Conservation (phyloP, 30 jellyfish, hydroid and myxozoan genomes). For the Hydractinia symbiolongicarpus region DNA sequence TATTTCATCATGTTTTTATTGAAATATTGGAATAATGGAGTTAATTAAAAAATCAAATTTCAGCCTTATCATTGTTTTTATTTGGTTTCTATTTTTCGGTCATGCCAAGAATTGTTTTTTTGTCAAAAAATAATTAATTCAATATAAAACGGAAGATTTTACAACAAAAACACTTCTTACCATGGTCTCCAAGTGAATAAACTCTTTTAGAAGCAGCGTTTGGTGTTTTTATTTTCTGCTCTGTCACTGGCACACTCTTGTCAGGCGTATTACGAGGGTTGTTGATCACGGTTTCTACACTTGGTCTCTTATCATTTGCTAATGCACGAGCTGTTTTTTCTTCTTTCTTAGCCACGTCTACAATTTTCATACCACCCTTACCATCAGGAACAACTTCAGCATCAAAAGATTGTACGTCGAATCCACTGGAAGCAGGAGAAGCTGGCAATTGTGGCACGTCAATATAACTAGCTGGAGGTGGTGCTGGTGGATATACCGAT, state of each 20-base stretch:
- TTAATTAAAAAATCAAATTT: too few relatives aligned
- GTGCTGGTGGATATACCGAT: not conserved
- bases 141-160: not conserved
- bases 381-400: slow-evolving; percentile 70
- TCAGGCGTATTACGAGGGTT: slow-evolving; percentile 36
- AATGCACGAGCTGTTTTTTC: not conserved
- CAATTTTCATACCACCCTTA: slow-evolving; percentile 52
- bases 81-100: too few relatives aligned
- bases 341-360: slow-evolving; percentile 24
- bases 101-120: too few relatives aligned
- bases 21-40: too few relatives aligned
- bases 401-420: slow-evolving; percentile 50
- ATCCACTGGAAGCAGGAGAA: not conserved
- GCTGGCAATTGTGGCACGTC: not conserved
- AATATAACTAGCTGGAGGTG: not conserved
- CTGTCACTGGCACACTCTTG: slow-evolving; percentile 25
- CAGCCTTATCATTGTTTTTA: too few relatives aligned
- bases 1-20: too few relatives aligned
- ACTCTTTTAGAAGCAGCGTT: slow-evolving; percentile 79
- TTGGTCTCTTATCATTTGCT: slow-evolving; percentile 10
- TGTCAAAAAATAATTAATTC: not conserved
- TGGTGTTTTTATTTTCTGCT: slow-evolving; percentile 23
- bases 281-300: slow-evolving; percentile 28
- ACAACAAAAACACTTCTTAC: slow-evolving; percentile 37
- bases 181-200: slow-evolving; percentile 91